Percentiles rank a stretch among this genome's conserved stretches.
These are phyloP conservation scores for fruit fly (Drosophila melanogaster) DNA, from an alignment of 1,140 invertebrate species.

Conservation along the genomic window DNA sequence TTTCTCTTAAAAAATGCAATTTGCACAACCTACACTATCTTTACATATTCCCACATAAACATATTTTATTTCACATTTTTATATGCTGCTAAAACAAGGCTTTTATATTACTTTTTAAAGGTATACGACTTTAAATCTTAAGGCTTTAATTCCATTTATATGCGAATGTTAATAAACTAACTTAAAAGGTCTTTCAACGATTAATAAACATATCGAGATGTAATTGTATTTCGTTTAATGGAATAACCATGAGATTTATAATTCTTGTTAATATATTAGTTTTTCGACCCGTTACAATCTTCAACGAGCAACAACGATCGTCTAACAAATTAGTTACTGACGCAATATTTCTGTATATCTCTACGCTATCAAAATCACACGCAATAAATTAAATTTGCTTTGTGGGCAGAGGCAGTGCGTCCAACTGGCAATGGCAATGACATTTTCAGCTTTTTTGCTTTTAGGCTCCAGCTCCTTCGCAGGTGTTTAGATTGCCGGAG, in stretches of 20 bases:
- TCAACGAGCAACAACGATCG: conserved; percentile 27
- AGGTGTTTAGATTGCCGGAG: conserved; percentile 25
- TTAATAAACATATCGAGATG: too few species aligned
- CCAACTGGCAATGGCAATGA: conserved; percentile 38
- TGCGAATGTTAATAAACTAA: too few species aligned
- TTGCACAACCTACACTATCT: conserved; percentile 53
- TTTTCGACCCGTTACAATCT: conserved; percentile 46
- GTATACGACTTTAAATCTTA: background rate
- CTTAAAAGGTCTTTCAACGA: too few species aligned
- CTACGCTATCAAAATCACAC: conserved; percentile 80
- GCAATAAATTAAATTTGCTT: conserved; percentile 78
- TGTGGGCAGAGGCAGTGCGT: conserved; percentile 20
- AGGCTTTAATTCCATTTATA: background rate
- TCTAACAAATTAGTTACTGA: conserved; percentile 80
- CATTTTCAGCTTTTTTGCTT: conserved; percentile 16
- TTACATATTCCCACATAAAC: conserved; percentile 8
- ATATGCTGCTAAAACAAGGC: background rate
- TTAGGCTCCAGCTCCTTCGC: conserved; percentile 8
- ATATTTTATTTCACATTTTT: background rate
- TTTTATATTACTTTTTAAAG: background rate
- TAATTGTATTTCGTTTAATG: too few species aligned
- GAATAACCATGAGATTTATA: too few species aligned
- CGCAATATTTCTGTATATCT: conserved; percentile 75
- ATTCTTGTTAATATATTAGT: background rate
- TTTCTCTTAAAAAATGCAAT: conserved; percentile 48